Evolutionary conservation across 2,888 invertebrate genomes (phyloP), one percentile per base, ranked within the genome.

Genomic region (Cephus pygmeus): DNA sequence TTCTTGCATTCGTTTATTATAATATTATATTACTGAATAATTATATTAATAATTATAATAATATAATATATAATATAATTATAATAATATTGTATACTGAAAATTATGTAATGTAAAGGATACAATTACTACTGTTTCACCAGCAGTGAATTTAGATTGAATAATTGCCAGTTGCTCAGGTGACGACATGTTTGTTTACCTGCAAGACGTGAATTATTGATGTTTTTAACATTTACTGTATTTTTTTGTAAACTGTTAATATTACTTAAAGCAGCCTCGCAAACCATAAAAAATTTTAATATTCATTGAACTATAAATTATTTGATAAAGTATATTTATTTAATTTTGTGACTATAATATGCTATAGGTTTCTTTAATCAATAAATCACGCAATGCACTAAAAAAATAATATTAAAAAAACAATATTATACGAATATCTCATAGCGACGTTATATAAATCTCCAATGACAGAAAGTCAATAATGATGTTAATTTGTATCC

Each of bases 121-220:
- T 94, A 94, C 94, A 89, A 92, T 92, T 89, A 92, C 92, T 69
- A 94, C 93, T 82, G 92, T 90, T 88, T 94, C 94, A n/a, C 92
- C 92, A 73, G 92, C 92, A 79, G 92, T 92, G 86, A 94, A 93
- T 88, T 94, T 93, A 75, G 93, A 92, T 89, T 94, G 93, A 76
- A 94, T 92, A 84, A 94, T 92, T 78, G 92, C 84, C 78, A 88
- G 82, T 83, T 89, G 88, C 80, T 90, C 90, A 56, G 87, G 81
- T 3, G 86, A 83, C 73, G 90, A 87, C 90, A 90, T 90, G 81
- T 83, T 83, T 83, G 69, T 69, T 12, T 71, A 33, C 9, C 34
- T 71, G 71, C 12, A 56, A 56, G 23, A 9, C 23, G 6, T 56
- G 56, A 15, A 56, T 56, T 56, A 56, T 56, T 56, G 2, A 56